Percentiles rank a stretch among this genome's conserved stretches.
Evolutionary conservation across 2,113 vertebrate species (phyloP).

Genomic region (Callaeas wilsoni): DNA sequence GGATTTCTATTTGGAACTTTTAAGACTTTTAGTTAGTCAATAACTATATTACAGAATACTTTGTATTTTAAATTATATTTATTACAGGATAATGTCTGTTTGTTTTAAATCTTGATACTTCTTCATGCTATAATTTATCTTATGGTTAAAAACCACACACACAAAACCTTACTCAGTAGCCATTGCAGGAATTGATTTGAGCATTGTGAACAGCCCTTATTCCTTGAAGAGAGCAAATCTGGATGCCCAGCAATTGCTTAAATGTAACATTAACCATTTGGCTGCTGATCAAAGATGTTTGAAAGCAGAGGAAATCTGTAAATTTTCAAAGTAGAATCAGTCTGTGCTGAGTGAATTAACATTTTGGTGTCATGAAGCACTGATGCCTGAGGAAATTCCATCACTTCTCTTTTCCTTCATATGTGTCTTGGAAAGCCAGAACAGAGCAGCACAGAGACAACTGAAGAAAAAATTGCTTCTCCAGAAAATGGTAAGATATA

Average conservation of each 20-base stretch:
- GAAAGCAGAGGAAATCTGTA: neutral
- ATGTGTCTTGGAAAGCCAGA: neutral
- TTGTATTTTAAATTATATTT: neutral
- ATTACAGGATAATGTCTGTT: neutral
- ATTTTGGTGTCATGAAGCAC: neutral
- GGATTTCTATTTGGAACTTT: neutral
- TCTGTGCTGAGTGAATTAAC: neutral
- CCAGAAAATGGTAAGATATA: neutral
- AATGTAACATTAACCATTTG: neutral
- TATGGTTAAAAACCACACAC: neutral
- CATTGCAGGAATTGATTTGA: neutral
- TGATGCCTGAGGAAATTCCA: neutral
- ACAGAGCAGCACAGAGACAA: neutral
- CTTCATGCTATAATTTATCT: neutral
- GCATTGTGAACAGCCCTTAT: neutral
- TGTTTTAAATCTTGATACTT: neutral
- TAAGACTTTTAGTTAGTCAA: neutral
- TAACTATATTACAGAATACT: neutral
- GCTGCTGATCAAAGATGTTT: neutral
- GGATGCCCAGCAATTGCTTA: neutral
- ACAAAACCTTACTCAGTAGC: neutral
- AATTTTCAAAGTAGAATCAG: neutral
- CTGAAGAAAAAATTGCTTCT: neutral
- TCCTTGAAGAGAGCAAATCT: neutral
- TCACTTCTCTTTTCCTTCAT: neutral